Evolutionary conservation across 2,797 vertebrate genomes (phyloP).

Genomic region (Babyrousa celebensis): DNA sequence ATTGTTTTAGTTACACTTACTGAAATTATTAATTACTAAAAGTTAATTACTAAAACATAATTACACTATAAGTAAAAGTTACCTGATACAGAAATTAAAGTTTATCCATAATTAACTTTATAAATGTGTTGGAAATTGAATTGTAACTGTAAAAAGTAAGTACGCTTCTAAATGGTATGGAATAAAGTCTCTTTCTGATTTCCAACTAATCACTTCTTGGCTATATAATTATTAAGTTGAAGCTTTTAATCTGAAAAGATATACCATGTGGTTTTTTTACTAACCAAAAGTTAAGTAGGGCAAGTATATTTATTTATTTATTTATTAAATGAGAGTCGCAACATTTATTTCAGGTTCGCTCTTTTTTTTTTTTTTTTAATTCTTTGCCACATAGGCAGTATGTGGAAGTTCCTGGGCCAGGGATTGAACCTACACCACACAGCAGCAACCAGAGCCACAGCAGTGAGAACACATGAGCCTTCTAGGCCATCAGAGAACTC

Average conservation of each 20-base stretch:
- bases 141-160: neutral
- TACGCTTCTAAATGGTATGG: neutral
- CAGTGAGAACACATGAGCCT: too few relatives aligned
- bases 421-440: too few relatives aligned
- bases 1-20: neutral
- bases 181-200: neutral
- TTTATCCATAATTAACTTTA: conserved; percentile 46
- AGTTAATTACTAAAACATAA: neutral
- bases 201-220: neutral
- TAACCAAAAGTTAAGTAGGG: neutral
- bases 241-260: neutral
- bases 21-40: conserved; percentile 36
- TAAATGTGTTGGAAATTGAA: conserved; percentile 28
- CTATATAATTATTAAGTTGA: neutral
- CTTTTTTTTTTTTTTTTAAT: too few relatives aligned
- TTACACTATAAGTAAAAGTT: neutral
- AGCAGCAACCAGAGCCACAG: too few relatives aligned
- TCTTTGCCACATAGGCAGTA: too few relatives aligned
- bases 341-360: too few relatives aligned
- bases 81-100: neutral
- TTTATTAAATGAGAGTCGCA: too few relatives aligned
- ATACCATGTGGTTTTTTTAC: neutral
- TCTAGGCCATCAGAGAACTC: too few relatives aligned
- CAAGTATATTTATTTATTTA: neutral
- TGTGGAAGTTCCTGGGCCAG: too few relatives aligned